Conservation (phyloP, 2,888 invertebrate species). For the Xiphydria camelus region DNA sequence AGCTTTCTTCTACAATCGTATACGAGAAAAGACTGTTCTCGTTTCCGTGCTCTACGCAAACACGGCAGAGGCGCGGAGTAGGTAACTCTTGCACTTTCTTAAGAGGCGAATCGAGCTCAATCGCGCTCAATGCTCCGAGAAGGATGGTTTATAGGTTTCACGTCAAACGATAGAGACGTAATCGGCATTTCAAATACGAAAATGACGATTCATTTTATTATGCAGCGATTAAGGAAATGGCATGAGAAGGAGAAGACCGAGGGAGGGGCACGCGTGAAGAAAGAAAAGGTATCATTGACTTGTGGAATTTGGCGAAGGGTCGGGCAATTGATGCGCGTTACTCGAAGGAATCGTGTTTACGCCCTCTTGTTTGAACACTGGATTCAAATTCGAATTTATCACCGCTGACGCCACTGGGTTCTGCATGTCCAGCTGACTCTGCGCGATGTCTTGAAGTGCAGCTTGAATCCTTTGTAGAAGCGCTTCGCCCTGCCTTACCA, state of each 20-base stretch:
- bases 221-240: conserved; percentile 6
- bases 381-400: conserved; percentile 45
- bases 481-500: conserved; percentile 85
- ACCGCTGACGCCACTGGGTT: conserved; percentile 63
- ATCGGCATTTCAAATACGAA: no score
- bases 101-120: no score
- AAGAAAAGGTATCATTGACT: conserved; percentile 33
- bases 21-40: no score
- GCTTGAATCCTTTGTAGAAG: conserved; percentile 86
- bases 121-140: no score
- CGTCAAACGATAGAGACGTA: no score
- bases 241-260: no score
- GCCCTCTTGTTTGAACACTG: conserved; percentile 44
- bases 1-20: no score
- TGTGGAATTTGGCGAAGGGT: conserved; percentile 43
- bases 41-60: no score
- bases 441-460: conserved; percentile 90
- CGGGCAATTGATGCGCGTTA: conserved; percentile 41
- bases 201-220: conserved; percentile 12
- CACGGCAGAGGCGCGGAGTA: no score
- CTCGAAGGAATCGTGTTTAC: conserved; percentile 32
- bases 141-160: no score
- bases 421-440: conserved; percentile 88
- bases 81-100: no score
- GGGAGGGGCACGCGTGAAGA: no score